phyloP scores from a whole-genome alignment of 1,140 invertebrate species.

The Arctopsyche grandis region DNA sequence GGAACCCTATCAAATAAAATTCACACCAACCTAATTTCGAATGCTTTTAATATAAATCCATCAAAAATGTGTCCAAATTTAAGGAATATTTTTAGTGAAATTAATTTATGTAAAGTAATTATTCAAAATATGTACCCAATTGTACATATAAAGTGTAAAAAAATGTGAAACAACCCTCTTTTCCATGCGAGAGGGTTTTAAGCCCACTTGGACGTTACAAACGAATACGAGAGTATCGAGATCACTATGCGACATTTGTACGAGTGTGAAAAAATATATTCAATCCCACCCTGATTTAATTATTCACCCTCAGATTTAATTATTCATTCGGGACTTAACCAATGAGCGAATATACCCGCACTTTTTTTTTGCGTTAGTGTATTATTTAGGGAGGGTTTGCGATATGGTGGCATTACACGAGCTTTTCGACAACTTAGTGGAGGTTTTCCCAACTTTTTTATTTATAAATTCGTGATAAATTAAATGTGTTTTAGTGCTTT shows the following conservation, averaged over 20 bases:
- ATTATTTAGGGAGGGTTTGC: background rate
- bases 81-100: too few relatives aligned
- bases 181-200: background rate
- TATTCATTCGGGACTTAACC: conserved; percentile 34
- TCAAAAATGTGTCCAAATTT: too few relatives aligned
- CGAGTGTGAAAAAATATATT: conserved; percentile 46
- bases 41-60: too few relatives aligned
- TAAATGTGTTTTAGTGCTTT: too few relatives aligned
- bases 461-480: too few relatives aligned
- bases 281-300: background rate
- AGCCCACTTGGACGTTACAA: conserved; percentile 12
- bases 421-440: background rate
- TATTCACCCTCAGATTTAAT: conserved; percentile 8
- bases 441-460: background rate
- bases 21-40: too few relatives aligned
- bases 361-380: too few relatives aligned
- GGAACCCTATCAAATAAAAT: background rate
- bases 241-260: background rate
- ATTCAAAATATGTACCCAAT: too few relatives aligned
- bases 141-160: too few relatives aligned
- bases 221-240: conserved; percentile 17
- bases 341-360: conserved; percentile 15
- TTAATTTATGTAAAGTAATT: too few relatives aligned
- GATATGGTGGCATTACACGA: conserved; percentile 4
- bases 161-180: too few relatives aligned